phyloP scores from a whole-genome alignment of 1,140 invertebrate genomes.

The Hypsibius dujardini region DNA sequence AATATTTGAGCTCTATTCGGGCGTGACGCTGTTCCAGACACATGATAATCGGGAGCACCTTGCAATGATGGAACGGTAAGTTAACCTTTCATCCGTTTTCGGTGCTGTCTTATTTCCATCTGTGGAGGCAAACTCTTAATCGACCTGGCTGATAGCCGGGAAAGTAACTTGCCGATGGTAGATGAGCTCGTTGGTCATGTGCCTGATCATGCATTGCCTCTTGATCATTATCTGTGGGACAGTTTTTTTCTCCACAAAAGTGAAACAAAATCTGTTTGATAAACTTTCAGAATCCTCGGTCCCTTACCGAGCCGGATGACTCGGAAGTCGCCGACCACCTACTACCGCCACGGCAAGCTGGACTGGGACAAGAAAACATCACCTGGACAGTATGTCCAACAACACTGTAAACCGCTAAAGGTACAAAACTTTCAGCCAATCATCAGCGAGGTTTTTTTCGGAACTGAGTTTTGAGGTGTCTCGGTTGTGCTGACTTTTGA shows the following conservation, averaged over 20 bases:
- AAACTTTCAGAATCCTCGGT: not conserved
- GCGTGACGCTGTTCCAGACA: constrained; percentile 84
- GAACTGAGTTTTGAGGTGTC: no score
- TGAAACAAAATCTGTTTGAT: not conserved
- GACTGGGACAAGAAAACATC: constrained; percentile 87
- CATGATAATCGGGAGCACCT: constrained; percentile 43
- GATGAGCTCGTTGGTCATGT: no score
- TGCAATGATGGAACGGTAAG: constrained; percentile 42
- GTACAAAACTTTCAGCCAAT: not conserved
- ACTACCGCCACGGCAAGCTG: constrained; percentile 79
- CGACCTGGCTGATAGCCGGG: no score
- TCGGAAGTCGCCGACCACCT: constrained; percentile 41
- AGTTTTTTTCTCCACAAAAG: not conserved
- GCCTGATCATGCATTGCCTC: no score
- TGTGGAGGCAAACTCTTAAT: no score
- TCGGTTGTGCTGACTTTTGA: no score
- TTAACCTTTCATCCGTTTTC: not conserved
- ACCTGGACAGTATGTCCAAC: constrained; percentile 44
- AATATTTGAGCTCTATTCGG: constrained; percentile 92
- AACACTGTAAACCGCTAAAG: constrained; percentile 36
- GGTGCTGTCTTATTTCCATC: not conserved
- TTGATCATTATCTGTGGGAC: no score
- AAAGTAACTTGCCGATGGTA: no score
- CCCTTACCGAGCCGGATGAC: constrained; percentile 38
- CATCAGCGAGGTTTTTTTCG: not conserved